These are phyloP conservation scores for Papio anubis DNA, from an alignment of 2,113 vertebrate genomes.

Conservation along the genomic window DNA sequence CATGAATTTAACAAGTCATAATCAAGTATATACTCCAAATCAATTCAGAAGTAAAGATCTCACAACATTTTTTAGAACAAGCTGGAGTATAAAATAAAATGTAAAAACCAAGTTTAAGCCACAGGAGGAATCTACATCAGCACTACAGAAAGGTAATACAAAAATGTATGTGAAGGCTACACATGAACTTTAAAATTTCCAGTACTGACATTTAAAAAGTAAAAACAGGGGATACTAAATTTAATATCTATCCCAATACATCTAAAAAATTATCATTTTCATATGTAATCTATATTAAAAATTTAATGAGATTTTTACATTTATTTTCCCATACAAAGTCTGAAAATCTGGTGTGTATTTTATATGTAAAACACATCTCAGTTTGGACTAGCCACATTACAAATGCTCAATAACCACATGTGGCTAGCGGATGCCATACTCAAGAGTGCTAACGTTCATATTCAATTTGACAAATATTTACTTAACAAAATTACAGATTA, in stretches of 20 bases:
- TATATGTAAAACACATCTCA: not conserved
- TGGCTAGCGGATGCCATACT: not conserved
- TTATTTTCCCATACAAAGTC: not conserved
- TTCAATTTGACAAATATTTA: constrained; percentile 14
- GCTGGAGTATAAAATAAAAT: not conserved
- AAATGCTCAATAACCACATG: not conserved
- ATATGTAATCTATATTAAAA: not conserved
- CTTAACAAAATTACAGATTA: constrained; percentile 37
- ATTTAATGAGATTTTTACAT: constrained; percentile 35
- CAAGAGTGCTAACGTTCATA: not conserved
- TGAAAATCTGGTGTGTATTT: constrained; percentile 9
- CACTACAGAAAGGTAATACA: not conserved
- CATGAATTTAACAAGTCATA: constrained; percentile 6
- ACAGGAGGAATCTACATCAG: constrained; percentile 19
- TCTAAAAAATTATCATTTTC: not conserved
- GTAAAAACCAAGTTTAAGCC: constrained; percentile 33
- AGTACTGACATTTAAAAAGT: not conserved
- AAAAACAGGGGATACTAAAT: not conserved
- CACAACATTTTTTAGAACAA: constrained; percentile 30
- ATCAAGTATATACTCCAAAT: not conserved
- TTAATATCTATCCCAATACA: not conserved
- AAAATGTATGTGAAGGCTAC: not conserved
- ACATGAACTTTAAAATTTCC: constrained; percentile 19
- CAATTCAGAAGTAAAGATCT: not conserved
- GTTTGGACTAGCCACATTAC: not conserved